Evolutionary conservation across 2,888 invertebrate species (phyloP).

Genomic region (Drosophila percnosoma): DNA sequence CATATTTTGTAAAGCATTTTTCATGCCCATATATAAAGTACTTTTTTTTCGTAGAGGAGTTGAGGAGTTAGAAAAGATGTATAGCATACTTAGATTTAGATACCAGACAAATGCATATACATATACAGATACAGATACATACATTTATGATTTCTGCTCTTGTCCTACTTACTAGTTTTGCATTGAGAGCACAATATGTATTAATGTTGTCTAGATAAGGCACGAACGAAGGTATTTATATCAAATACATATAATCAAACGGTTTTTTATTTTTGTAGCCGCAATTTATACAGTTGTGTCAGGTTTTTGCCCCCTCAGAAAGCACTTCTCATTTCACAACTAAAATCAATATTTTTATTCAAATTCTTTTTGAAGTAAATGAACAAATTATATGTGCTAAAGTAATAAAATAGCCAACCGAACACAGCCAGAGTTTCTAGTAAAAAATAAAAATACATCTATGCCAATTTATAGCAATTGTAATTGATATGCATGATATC

Average conservation of each 20-base stretch:
- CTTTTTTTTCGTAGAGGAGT: slow-evolving; percentile 18
- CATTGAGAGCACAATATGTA: slow-evolving; percentile 37
- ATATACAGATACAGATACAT: slow-evolving; percentile 20
- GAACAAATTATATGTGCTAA: slow-evolving; percentile 21
- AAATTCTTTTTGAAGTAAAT: slow-evolving; percentile 16
- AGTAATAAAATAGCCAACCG: slow-evolving; percentile 57
- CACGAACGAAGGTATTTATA: no score
- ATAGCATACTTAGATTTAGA: slow-evolving; percentile 15
- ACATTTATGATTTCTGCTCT: slow-evolving; percentile 36
- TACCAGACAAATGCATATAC: slow-evolving; percentile 23
- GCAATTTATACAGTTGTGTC: neutral
- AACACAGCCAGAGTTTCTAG: slow-evolving; percentile 69
- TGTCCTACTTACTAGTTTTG: slow-evolving; percentile 21
- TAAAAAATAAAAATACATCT: slow-evolving; percentile 28
- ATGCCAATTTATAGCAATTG: slow-evolving; percentile 31
- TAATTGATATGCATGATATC: slow-evolving; percentile 35
- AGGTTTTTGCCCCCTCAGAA: neutral
- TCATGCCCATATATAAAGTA: slow-evolving; percentile 41
- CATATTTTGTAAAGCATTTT: slow-evolving; percentile 70
- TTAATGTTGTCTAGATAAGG: slow-evolving; percentile 12
- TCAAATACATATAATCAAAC: no score
- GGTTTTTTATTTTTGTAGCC: neutral
- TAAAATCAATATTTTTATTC: slow-evolving; percentile 7
- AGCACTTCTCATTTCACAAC: slow-evolving; percentile 20
- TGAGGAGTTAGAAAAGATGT: slow-evolving; percentile 26